Evolutionary conservation across 2,888 invertebrate genomes (phyloP).

Genomic region (Agrotis exclamationis): DNA sequence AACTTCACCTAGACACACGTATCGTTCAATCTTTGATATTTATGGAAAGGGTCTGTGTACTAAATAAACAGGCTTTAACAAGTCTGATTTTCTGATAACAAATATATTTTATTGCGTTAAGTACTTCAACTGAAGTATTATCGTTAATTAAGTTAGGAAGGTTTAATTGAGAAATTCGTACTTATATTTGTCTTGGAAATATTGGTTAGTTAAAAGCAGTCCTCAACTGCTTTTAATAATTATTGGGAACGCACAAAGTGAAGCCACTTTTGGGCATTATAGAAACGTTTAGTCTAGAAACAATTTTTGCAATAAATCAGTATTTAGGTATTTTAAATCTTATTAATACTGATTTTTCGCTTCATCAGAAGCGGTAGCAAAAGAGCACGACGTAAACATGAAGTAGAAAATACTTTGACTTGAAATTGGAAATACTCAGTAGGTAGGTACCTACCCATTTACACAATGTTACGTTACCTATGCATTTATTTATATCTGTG

Average conservation of each 20-base stretch:
- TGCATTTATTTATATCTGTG: no score
- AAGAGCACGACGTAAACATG: no score
- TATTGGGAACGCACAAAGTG: slow-evolving; percentile 1
- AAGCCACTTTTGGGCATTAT: not conserved
- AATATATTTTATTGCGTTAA: slow-evolving; percentile 16
- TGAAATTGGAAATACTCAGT: no score
- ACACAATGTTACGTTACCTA: no score
- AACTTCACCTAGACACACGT: slow-evolving; percentile 5
- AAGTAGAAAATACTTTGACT: no score
- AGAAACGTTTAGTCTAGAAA: not conserved
- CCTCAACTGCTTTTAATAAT: not conserved
- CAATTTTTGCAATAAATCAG: not conserved
- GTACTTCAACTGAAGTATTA: not conserved
- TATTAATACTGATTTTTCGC: not conserved
- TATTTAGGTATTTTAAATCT: not conserved
- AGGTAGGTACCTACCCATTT: no score
- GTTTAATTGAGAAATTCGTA: not conserved
- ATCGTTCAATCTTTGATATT: slow-evolving; percentile 25
- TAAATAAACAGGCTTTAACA: not conserved
- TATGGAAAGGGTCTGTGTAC: not conserved
- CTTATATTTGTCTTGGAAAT: slow-evolving; percentile 10
- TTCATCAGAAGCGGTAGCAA: no score
- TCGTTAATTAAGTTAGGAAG: slow-evolving; percentile 15
- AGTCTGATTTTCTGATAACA: slow-evolving; percentile 21
- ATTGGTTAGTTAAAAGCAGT: slow-evolving; percentile 6